Percentiles rank a stretch among this genome's conserved stretches.
Conservation (phyloP, 1,140 invertebrate species). For the Teleogryllus occipitalis region DNA sequence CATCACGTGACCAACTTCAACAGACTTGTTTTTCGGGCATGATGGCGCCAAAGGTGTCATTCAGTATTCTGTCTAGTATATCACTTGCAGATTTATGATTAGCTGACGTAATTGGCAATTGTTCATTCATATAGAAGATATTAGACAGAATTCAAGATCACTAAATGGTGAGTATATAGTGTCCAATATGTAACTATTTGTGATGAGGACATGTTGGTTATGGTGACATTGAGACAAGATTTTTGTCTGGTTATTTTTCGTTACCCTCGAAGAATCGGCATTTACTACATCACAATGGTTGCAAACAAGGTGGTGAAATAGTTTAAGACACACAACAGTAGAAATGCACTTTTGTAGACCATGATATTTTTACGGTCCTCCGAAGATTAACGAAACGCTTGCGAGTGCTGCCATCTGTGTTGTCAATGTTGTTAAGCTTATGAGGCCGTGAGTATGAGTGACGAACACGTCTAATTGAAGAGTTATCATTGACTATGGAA, state of each 20-base stretch:
- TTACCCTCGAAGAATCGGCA: not conserved
- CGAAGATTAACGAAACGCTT: slow-evolving; percentile 24
- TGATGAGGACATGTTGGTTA: slow-evolving; percentile 51
- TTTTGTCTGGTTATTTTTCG: slow-evolving; percentile 15
- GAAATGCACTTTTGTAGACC: too few species aligned
- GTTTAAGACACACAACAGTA: too few species aligned
- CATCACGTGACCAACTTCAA: slow-evolving; percentile 46
- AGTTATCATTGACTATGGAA: not conserved
- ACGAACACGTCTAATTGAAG: not conserved
- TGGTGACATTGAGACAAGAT: slow-evolving; percentile 30
- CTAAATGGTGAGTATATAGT: slow-evolving; percentile 31
- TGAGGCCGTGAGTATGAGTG: slow-evolving; percentile 39
- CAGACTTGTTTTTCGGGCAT: slow-evolving; percentile 47
- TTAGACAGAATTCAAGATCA: too few species aligned
- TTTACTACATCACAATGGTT: too few species aligned
- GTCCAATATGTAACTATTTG: slow-evolving; percentile 34
- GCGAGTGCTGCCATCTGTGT: slow-evolving; percentile 50
- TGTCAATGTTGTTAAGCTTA: slow-evolving; percentile 57
- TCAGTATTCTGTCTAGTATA: slow-evolving; percentile 39
- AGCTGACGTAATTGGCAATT: slow-evolving; percentile 20
- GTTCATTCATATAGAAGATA: not conserved
- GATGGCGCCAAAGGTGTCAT: slow-evolving; percentile 50
- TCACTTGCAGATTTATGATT: slow-evolving; percentile 32
- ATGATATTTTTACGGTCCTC: not conserved
- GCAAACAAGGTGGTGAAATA: too few species aligned